phyloP scores from a whole-genome alignment of 1,140 invertebrate genomes.

The Zaprionus ornatus region DNA sequence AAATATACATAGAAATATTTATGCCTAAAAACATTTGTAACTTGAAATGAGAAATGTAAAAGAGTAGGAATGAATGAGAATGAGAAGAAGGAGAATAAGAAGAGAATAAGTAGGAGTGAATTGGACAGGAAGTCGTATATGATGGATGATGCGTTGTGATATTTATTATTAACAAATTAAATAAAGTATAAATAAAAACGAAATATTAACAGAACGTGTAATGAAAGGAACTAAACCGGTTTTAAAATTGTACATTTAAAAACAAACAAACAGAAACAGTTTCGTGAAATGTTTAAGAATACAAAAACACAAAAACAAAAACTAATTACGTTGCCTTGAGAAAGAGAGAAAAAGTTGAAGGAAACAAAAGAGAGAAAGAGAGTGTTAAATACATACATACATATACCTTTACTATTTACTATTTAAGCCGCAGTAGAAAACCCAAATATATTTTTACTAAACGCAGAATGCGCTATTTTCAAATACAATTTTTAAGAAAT shows the following conservation, averaged over 20 bases:
- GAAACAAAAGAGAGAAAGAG: slow-evolving; percentile 53
- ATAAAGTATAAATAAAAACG: slow-evolving; percentile 57
- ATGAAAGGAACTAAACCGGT: slow-evolving; percentile 79
- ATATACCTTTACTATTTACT: slow-evolving; percentile 56
- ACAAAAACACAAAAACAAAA: slow-evolving; percentile 48
- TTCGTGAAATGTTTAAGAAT: slow-evolving; percentile 25
- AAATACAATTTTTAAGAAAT: slow-evolving; percentile 77
- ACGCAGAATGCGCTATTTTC: slow-evolving; percentile 78
- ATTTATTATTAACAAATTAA: slow-evolving; percentile 75
- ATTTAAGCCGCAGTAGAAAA: slow-evolving; percentile 71
- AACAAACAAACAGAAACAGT: slow-evolving; percentile 41
- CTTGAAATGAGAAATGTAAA: slow-evolving; percentile 23
- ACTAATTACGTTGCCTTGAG: slow-evolving; percentile 74
- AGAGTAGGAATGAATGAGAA: slow-evolving; percentile 8
- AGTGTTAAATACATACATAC: slow-evolving; percentile 62
- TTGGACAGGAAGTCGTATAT: slow-evolving; percentile 33
- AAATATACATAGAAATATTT: slow-evolving; percentile 64
- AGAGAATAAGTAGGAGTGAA: slow-evolving; percentile 9
- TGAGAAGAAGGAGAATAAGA: slow-evolving; percentile 29
- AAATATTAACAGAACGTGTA: slow-evolving; percentile 60
- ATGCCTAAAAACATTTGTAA: slow-evolving; percentile 55
- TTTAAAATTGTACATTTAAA: slow-evolving; percentile 82
- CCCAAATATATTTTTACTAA: slow-evolving; percentile 82
- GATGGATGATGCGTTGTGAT: slow-evolving; percentile 83
- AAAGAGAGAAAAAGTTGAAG: slow-evolving; percentile 29